phyloP scores from a whole-genome alignment of 2,888 invertebrate genomes.

The Machimus rusticus region DNA sequence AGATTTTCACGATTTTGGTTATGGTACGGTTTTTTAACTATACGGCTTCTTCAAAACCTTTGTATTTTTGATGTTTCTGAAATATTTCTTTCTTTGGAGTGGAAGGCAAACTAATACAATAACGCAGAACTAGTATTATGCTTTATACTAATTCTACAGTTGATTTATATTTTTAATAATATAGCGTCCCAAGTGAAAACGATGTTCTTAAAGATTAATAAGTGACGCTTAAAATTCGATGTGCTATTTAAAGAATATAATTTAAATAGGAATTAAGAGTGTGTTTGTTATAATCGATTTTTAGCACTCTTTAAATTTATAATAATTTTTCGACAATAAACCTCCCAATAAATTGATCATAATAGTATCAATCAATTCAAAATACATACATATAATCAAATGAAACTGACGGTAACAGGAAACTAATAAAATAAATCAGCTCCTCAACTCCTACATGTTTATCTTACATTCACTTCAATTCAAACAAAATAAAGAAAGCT shows the following conservation, averaged over 20 bases:
- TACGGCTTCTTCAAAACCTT: no score
- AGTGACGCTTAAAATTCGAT: not conserved
- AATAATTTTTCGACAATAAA: no score
- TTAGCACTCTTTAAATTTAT: not conserved
- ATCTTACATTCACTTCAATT: not conserved
- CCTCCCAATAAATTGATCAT: not conserved
- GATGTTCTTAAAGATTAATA: not conserved
- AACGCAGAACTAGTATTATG: not conserved
- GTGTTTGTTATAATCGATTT: not conserved
- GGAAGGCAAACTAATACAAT: no score
- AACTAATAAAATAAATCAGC: not conserved
- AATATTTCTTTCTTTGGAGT: no score
- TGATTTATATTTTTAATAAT: not conserved
- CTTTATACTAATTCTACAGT: not conserved
- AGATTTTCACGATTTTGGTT: no score
- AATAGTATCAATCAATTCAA: not conserved
- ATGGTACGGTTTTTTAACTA: no score
- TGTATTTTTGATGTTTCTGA: no score
- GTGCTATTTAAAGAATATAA: not conserved
- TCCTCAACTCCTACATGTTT: not conserved
- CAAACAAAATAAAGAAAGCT: not conserved
- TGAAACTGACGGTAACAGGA: not conserved
- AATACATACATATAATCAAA: not conserved
- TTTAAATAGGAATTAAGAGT: not conserved
- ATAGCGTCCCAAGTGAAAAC: not conserved